Evolutionary conservation across 2,797 vertebrate species (phyloP).

Genomic region (Phrynocephalus vlangalii): DNA sequence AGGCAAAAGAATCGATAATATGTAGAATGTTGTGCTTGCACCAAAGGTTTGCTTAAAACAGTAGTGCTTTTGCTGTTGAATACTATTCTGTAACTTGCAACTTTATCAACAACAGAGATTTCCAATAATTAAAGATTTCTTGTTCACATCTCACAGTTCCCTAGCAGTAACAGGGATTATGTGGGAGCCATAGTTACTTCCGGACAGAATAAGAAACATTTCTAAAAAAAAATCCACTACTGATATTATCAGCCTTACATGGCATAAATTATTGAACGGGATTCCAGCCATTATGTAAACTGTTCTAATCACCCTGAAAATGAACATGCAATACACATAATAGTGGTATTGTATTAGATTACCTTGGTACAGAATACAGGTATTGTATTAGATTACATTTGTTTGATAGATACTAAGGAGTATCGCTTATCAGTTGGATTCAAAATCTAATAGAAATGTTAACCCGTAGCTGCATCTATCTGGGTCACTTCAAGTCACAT

Average conservation of each 20-base stretch:
- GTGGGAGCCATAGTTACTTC: too few relatives aligned
- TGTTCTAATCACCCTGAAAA: neutral
- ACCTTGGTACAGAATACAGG: neutral
- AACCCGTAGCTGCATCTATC: too few relatives aligned
- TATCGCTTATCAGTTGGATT: neutral
- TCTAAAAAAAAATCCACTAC: too few relatives aligned
- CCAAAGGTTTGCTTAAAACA: neutral
- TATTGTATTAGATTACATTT: neutral
- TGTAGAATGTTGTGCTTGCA: neutral
- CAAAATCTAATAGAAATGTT: neutral
- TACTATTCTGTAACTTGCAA: neutral
- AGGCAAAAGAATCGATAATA: neutral
- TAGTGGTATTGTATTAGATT: neutral
- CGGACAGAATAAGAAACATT: too few relatives aligned
- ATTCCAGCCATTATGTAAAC: neutral
- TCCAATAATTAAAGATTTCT: too few relatives aligned
- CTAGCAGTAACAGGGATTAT: too few relatives aligned
- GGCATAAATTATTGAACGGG: too few relatives aligned
- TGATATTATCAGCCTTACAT: too few relatives aligned
- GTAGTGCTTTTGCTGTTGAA: neutral
- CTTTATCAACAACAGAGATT: too few relatives aligned
- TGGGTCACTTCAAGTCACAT: neutral
- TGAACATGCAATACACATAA: neutral
- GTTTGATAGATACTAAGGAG: neutral
- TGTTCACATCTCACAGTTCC: too few relatives aligned